Base-by-base conservation (phyloP, 23 tunicate genomes). In the Halocynthia roretzi region DNA sequence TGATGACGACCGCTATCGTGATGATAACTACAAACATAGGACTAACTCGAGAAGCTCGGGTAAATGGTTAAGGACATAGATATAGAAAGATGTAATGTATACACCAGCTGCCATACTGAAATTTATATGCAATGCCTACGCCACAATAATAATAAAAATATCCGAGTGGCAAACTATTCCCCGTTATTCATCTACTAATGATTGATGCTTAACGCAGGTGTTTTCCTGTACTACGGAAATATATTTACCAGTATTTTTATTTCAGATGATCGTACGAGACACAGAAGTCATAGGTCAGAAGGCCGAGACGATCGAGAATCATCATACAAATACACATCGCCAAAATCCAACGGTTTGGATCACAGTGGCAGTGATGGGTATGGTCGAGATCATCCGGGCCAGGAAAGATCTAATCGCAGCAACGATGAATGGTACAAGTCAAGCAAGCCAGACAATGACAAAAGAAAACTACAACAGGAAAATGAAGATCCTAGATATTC, bases 261-360 rank as follows among this genome's bases (percentile, higher is more conserved):
- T 74, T 53, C 78, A 74, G 78, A 74, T 74, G 78, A 74, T 31
- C 55, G 78, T 22, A 54, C 78, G 67, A 53, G 64, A 50, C 68
- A 20, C 10, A 22, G 78, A 54, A 64, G 56, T 74, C 15, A 74
- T 54, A 74, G 56, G 56, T 50, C 76, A 71, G 12, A 62, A 50
- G 23, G 78, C 8, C 58, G 81, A 60, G n/a, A 62, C 51, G 50
- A 63, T 40, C 40, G 31, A 55, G 81, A n/a, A 50, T 10, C 50
- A 58, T 76, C 81, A 15, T 77, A 52, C 10, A 62, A 62, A 61
- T 62, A 77, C 44, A 50, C 62, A 5, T 71, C 71, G 11, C 62
- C 15, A 61, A 61, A 48, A 17, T 48, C 62, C 5, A 54, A 56
- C 53, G 81, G 19, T 77, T 20, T 10, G 22, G 8, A 40, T 71